Evolutionary conservation across 2,797 vertebrate species (phyloP).

Genomic region (Bovichtus diacanthus): DNA sequence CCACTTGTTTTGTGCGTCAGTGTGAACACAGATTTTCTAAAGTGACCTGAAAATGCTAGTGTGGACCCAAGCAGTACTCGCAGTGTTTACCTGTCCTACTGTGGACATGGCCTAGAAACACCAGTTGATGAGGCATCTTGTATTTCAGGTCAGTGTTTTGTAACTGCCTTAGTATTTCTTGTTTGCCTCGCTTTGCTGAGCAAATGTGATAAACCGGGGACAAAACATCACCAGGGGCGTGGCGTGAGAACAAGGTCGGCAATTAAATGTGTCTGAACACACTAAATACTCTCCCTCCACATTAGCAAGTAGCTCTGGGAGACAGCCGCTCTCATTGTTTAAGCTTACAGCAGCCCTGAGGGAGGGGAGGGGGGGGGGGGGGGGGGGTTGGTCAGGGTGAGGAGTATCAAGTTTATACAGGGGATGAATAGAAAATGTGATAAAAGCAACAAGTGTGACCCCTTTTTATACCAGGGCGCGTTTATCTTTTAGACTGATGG

Average conservation of each 20-base stretch:
- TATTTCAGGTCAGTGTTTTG: constrained; percentile 38
- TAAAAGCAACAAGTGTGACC: constrained; percentile 82
- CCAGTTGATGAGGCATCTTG: constrained; percentile 10
- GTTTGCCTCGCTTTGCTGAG: constrained; percentile 44
- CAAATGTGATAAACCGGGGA: constrained; percentile 53
- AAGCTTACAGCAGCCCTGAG: constrained; percentile 37
- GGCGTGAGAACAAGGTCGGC: constrained; percentile 57
- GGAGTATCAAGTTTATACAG: constrained; percentile 59
- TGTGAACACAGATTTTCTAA: not conserved
- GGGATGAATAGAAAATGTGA: constrained; percentile 73
- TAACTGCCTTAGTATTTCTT: constrained; percentile 23
- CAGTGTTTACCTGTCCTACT: not conserved
- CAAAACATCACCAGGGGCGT: constrained; percentile 42
- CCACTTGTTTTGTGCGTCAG: not conserved
- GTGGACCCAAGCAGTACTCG: not conserved
- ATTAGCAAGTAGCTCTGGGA: constrained; percentile 63
- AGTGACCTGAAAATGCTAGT: not conserved
- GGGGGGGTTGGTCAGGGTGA: constrained; percentile 9
- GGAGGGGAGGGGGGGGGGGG: not conserved
- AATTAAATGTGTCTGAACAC: constrained; percentile 66
- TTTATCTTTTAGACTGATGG: constrained; percentile 70
- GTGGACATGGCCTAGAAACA: not conserved
- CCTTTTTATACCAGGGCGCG: constrained; percentile 75
- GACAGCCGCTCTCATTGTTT: constrained; percentile 64
- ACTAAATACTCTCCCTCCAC: constrained; percentile 59